A percentile compares a stretch with the other conserved stretches of the same genome.
These are phyloP conservation scores for Holothuria glaberrima DNA, from an alignment of 35 echinoderm and acorn worm genomes.

Conservation along the genomic window DNA sequence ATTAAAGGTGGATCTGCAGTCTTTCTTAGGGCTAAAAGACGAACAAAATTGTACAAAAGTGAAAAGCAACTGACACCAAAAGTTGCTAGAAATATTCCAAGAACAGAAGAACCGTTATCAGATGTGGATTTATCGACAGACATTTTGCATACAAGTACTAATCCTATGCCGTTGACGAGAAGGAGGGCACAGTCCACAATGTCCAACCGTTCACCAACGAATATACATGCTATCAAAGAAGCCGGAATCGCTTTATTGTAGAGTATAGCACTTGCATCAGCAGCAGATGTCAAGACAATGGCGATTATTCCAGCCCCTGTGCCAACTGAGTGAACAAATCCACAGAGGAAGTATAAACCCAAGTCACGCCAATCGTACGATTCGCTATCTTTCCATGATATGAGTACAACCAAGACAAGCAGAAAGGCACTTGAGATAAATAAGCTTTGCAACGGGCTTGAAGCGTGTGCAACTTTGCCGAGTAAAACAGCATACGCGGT, in stretches of 20 bases:
- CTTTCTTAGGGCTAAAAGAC: not conserved
- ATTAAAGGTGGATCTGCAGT: not conserved
- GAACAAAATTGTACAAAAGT: not conserved
- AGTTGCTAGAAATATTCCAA: not conserved
- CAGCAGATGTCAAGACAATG: not conserved
- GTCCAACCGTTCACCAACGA: not conserved
- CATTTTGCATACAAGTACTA: not conserved
- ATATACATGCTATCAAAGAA: not conserved
- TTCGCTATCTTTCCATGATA: conserved; percentile 3
- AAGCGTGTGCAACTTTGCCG: not conserved
- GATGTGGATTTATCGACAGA: not conserved
- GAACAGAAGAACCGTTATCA: not conserved
- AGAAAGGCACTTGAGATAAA: not conserved
- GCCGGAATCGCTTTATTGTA: conserved; percentile 13
- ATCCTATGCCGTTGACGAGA: not conserved
- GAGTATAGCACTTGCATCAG: not conserved
- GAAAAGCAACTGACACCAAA: not conserved
- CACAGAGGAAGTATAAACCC: not conserved
- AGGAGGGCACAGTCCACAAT: not conserved
- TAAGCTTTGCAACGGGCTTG: not conserved
- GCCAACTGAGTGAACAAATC: not conserved
- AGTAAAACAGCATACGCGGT: not conserved
- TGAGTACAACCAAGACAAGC: not conserved
- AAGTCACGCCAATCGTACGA: not conserved
- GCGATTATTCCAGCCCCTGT: not conserved